A percentile compares a stretch with the other conserved stretches of the same genome.
Evolutionary conservation across 2,888 invertebrate genomes (phyloP).

Genomic region (Lampropteryx suffumata): DNA sequence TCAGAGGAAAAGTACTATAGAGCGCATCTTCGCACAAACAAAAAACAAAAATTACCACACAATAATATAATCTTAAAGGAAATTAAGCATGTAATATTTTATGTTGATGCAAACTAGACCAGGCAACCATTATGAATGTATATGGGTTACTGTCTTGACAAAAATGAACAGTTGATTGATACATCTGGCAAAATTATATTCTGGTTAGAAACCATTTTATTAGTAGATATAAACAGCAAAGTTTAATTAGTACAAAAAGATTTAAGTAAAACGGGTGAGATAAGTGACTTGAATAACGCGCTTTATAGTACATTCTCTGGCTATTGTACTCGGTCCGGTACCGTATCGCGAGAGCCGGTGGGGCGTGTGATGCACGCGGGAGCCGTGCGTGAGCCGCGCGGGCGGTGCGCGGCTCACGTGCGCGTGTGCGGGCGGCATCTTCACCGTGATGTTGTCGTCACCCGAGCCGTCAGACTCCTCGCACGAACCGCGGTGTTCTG

Average conservation of each 20-base stretch:
- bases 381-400: conserved; percentile 32
- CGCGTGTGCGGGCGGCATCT: conserved; percentile 68
- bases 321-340: conserved; percentile 37
- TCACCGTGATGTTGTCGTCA: conserved; percentile 83
- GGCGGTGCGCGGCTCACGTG: conserved; percentile 36
- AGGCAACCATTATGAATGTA: too few species aligned
- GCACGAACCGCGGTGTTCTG: conserved; percentile 41
- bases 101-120: too few species aligned
- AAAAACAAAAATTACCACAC: too few species aligned
- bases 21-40: conserved; percentile 6
- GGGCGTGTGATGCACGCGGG: conserved; percentile 29
- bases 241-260: too few species aligned
- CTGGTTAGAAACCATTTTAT: too few species aligned
- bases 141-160: too few species aligned
- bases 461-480: conserved; percentile 81
- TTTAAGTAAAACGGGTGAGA: background rate
- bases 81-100: too few species aligned
- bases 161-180: too few species aligned
- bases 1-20: conserved; percentile 12
- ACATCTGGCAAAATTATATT: too few species aligned
- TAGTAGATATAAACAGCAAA: too few species aligned
- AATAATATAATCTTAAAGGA: too few species aligned
- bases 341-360: conserved; percentile 57
- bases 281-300: background rate
- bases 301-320: conserved; percentile 9